Conservation (phyloP, 2,113 vertebrate species). For the Dolichallabes microphthalmus region DNA sequence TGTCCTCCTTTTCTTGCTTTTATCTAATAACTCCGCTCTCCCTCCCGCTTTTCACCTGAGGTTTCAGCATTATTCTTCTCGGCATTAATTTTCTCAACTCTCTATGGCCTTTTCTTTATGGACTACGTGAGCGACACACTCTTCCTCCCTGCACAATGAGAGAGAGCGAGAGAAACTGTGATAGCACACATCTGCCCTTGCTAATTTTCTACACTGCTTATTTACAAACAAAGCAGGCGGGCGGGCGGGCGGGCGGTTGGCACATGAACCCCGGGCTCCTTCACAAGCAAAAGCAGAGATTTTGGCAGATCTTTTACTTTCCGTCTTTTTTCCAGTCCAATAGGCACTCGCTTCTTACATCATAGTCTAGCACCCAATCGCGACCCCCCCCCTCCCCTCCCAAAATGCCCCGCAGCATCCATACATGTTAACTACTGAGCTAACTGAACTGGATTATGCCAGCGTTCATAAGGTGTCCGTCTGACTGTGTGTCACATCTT, state of each 20-base stretch:
- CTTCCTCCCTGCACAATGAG: neutral
- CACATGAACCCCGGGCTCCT: constrained; percentile 33
- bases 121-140: neutral
- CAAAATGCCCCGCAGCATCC: constrained; percentile 16
- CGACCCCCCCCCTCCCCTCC: neutral
- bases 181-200: constrained; percentile 25
- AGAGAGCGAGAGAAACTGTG: neutral
- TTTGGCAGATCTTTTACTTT: constrained; percentile 28
- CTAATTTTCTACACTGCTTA: constrained; percentile 55
- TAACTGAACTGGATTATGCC: constrained; percentile 58
- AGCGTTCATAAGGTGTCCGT: constrained; percentile 16
- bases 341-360: neutral
- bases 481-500: constrained; percentile 28
- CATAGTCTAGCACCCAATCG: neutral
- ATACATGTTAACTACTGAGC: constrained; percentile 33
- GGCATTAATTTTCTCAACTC: neutral
- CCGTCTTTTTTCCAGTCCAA: neutral
- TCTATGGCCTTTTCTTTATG: neutral
- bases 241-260: constrained; percentile 29
- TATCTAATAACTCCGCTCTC: neutral
- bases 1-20: constrained; percentile 5
- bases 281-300: constrained; percentile 22
- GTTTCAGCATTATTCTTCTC: neutral
- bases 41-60: neutral
- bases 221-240: constrained; percentile 54